phyloP scores from a whole-genome alignment of 2,888 invertebrate species.

The Acrobeloides nanus region DNA sequence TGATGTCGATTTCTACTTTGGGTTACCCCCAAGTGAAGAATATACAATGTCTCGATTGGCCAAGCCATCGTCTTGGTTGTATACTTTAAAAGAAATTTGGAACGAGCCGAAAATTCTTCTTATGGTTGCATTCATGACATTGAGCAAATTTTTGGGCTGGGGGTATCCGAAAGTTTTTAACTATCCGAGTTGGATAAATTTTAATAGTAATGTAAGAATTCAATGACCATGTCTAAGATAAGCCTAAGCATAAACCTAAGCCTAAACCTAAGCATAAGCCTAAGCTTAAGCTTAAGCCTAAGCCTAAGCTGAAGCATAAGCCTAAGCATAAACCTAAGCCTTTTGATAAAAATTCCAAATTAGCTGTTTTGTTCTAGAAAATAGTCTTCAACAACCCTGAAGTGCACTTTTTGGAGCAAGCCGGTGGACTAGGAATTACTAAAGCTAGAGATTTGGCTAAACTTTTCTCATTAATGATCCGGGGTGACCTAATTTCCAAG shows the following conservation, averaged over 20 bases:
- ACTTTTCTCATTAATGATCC: constrained; percentile 41
- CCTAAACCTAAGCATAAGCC: no score
- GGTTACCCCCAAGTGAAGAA: constrained; percentile 45
- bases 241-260: no score
- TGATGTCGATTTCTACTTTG: constrained; percentile 54
- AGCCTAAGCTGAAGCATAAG: no score
- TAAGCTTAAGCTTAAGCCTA: no score
- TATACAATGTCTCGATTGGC: constrained; percentile 50
- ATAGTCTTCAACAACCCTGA: constrained; percentile 44
- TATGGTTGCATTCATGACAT: no score
- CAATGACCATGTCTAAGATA: no score
- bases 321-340: no score
- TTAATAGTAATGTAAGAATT: no score
- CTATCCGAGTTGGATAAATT: no score
- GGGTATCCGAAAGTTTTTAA: no score
- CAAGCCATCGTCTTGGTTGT: constrained; percentile 32
- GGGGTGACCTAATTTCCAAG: constrained; percentile 39
- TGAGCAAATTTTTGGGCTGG: no score
- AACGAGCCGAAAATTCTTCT: constrained; percentile 45
- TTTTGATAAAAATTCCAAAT: no score
- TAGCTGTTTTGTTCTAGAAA: constrained; percentile 10
- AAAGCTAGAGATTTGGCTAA: constrained; percentile 46
- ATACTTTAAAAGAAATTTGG: constrained; percentile 41
- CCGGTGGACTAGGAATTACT: constrained; percentile 46
- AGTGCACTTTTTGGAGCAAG: constrained; percentile 47